Evolutionary conservation across 2,113 vertebrate genomes (phyloP).

Genomic region (Peucedramus taeniatus): DNA sequence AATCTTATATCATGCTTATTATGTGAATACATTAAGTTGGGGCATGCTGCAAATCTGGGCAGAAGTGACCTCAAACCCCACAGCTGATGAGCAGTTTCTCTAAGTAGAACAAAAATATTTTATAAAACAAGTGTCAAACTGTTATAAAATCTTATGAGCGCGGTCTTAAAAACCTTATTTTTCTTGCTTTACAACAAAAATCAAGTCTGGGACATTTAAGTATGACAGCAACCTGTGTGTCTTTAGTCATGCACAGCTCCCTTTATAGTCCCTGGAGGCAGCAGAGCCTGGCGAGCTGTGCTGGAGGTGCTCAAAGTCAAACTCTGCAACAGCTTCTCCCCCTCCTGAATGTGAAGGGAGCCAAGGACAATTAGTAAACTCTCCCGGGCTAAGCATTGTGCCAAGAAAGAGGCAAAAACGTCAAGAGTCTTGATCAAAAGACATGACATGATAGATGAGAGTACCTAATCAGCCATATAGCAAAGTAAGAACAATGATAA

Average conservation of each 20-base stretch:
- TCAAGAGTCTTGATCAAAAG: not conserved
- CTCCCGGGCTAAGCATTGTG: not conserved
- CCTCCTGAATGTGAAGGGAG: not conserved
- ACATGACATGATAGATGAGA: not conserved
- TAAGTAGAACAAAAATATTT: not conserved
- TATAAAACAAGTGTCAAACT: accelerated
- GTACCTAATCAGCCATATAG: not conserved
- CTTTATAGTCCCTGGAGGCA: not conserved
- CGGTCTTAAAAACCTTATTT: not conserved
- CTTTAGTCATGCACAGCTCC: not conserved
- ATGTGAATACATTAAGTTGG: not conserved
- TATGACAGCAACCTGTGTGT: not conserved
- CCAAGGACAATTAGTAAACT: not conserved
- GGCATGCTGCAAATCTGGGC: not conserved
- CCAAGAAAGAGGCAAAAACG: not conserved
- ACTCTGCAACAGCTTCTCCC: not conserved
- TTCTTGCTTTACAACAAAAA: not conserved
- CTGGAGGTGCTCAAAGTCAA: not conserved
- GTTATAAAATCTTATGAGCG: not conserved
- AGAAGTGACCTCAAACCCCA: not conserved
- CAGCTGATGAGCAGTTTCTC: not conserved
- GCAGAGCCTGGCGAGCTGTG: not conserved
- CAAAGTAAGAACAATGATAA: not conserved
- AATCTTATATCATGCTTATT: not conserved
- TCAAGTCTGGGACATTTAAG: not conserved